Base-by-base conservation (phyloP, 2,113 vertebrate species). In the Echinops telfairi region DNA sequence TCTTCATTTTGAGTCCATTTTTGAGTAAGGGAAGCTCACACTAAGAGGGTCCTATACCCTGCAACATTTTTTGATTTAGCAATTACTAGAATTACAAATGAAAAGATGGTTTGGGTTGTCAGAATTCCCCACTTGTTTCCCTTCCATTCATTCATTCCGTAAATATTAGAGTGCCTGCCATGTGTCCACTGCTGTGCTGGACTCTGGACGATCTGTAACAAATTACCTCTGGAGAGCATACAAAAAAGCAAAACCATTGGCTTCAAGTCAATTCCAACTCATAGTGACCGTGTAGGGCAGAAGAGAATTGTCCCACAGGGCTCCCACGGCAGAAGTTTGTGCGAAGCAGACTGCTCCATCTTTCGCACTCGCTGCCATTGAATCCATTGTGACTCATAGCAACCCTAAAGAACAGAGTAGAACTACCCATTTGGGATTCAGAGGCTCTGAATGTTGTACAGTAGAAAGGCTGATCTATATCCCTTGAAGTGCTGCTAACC, bases 1-100 rank as follows among this genome's bases (percentile, higher is more conserved):
- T 60, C 70, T 85, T 90, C 19, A 73, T 83, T 95, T 94, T 88
- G 15, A 87, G 89, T 89, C 38, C 25, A 77, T 71, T 12, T 93
- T 91, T 91, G 23, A 94, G 19, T 89, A 83, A 92, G 33, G 58
- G 43, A 86, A 80, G 23, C n/a, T 95, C 19, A 16, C 25, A 85
- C 6, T 0, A 83, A 86, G 33, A 91, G 58, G 16, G 70, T 89
- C 25, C 53, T 86, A 53, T 53, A 36, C 31, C 4, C 53, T 71
- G 8, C 29, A 90, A 47, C 36, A 64, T 70, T 81, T 83, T 79
- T 83, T 3, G 58, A 86, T 77, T 91, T 89, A 47, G 29, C 71
- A 94, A 80, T 77, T 90, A 33, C 38, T 87, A 22, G 79, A 81
- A 2, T 87, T 78, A 1, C 3, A 14, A 20, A 20, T 36, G 1